These are phyloP conservation scores for Odontomachus brunneus DNA, from an alignment of 1,140 invertebrate genomes.

Conservation along the genomic window DNA sequence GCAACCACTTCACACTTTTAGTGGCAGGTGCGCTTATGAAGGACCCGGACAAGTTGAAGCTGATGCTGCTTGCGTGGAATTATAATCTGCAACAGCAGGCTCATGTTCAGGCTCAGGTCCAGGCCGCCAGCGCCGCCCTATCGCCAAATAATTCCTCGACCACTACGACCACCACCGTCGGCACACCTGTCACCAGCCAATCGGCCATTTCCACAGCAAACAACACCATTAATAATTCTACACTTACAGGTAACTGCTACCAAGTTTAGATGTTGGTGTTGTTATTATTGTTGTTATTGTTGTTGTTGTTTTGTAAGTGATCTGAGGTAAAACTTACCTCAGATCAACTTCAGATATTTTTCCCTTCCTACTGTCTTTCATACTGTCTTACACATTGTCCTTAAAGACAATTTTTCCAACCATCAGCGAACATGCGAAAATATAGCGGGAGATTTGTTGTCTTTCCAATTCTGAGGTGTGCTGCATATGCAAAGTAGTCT, in stretches of 20 bases:
- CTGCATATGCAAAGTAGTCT: neutral
- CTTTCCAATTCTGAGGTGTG: too few species aligned
- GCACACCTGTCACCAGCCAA: conserved; percentile 84
- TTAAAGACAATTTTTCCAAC: conserved; percentile 54
- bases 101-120: conserved; percentile 80
- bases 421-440: neutral
- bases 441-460: too few species aligned
- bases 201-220: conserved; percentile 84
- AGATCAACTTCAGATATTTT: too few species aligned
- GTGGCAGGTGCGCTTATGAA: conserved; percentile 88
- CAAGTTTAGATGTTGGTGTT: too few species aligned
- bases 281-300: too few species aligned
- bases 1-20: conserved; percentile 81
- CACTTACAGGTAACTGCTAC: conserved; percentile 85
- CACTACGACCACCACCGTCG: conserved; percentile 84
- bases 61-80: conserved; percentile 94
- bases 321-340: too few species aligned
- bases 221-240: conserved; percentile 85
- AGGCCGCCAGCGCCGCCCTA: conserved; percentile 82
- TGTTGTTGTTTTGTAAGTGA: too few species aligned
- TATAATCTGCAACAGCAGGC: conserved; percentile 87
- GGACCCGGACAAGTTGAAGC: conserved; percentile 93
- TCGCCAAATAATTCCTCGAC: conserved; percentile 84
- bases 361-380: too few species aligned
- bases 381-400: too few species aligned